Evolutionary conservation across 1,140 invertebrate species (phyloP), one percentile per base, ranked within the genome.

Genomic region (Drosophila kohkoa): DNA sequence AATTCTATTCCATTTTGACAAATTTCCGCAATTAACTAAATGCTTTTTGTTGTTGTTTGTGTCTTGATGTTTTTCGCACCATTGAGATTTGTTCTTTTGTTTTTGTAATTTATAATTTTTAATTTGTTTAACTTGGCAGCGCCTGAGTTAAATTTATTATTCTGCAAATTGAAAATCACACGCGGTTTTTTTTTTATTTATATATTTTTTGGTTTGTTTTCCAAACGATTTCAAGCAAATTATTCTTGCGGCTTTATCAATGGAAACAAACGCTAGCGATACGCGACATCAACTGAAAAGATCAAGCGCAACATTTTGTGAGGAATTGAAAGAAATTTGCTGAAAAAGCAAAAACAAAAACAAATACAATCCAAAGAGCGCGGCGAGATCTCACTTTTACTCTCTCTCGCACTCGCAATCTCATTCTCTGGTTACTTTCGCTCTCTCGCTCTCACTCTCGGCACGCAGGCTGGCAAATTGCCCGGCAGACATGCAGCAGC

Each of bases 231-330:
- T 8, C 28, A 8, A 30, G 0, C 10, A 11, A 52, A 10, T 43
- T 11, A 46, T 81, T 82, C 49, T 71, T 65, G 75, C 45, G 59
- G 48, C 68, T 81, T 80, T 73, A 87, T 88, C 80, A 81, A 79
- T 79, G 72, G 54, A 77, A 57, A 55, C 75, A 43, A 43, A 43
- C 41, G 77, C 75, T 4, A 77, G 30, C 57, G 67, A 78, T 69
- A 74, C 81, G 72, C 75, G 78, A 90, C 72, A 81, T 74, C 72
- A 89, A 89, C 86, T 90, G 73, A 81, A 77, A 77, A 63, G 63
- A 75, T 74, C 76, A 66, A 62, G 45, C 60, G 70, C 63, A 62
- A 79, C 82, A 65, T 62, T 64, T 81, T 68, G 48, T 62, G 65
- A 59, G 46, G 72, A 75, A 72, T 66, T 63, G 30, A 55, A 59